Percentiles rank a stretch among this genome's conserved stretches.
Evolutionary conservation across 2,888 invertebrate species (phyloP).

Genomic region (Scaptomyza caliginosa): DNA sequence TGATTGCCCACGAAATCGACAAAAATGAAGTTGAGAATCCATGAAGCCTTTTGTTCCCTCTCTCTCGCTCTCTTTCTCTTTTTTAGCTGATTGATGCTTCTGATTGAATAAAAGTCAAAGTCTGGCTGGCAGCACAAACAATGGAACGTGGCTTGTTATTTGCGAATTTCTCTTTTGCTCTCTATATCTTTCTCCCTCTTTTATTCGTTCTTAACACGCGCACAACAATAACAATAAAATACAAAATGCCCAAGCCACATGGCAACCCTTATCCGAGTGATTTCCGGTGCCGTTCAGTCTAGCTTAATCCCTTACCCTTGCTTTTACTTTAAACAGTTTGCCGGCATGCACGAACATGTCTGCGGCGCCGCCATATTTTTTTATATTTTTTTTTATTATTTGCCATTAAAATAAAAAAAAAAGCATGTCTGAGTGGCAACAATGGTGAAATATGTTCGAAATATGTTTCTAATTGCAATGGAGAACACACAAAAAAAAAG

Average conservation of each 20-base stretch:
- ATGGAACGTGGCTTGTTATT: constrained; percentile 16
- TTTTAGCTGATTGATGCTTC: constrained; percentile 51
- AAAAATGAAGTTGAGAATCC: constrained; percentile 72
- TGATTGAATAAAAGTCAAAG: constrained; percentile 50
- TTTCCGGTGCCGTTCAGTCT: constrained; percentile 34
- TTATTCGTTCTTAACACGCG: not conserved
- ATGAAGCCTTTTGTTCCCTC: constrained; percentile 32
- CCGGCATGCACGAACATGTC: constrained; percentile 63
- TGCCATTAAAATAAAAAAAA: constrained; percentile 32
- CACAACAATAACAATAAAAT: constrained; percentile 41
- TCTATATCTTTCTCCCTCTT: not conserved
- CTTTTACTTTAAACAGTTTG: constrained; percentile 54
- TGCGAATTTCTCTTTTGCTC: not conserved
- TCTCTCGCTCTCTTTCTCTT: not conserved
- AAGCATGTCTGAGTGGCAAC: constrained; percentile 35
- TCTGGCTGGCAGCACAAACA: constrained; percentile 25
- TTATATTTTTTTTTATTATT: constrained; percentile 64
- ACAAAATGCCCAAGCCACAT: constrained; percentile 12
- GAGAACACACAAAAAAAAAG: constrained; percentile 9
- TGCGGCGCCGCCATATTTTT: constrained; percentile 57
- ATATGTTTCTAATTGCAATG: constrained; percentile 67
- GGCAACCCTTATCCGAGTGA: constrained; percentile 25
- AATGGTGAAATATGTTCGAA: constrained; percentile 34
- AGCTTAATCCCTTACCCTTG: not conserved
- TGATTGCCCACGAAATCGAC: constrained; percentile 74